phyloP scores from a whole-genome alignment of 1,140 invertebrate genomes.

The Monochamus saltuarius region DNA sequence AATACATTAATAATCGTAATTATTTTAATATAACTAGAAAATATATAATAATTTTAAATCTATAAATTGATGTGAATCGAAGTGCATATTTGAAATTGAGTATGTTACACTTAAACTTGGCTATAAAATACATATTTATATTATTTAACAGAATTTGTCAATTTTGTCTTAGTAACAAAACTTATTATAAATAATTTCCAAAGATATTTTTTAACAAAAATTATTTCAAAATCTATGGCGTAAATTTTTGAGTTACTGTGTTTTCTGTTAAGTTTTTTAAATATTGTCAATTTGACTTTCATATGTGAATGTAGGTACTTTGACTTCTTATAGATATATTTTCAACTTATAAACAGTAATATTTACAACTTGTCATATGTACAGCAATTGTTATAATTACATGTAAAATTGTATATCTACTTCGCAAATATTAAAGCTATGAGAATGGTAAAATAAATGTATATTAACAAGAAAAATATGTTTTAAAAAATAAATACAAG shows the following conservation, averaged over 20 bases:
- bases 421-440: constrained; percentile 13
- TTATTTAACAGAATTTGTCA: constrained; percentile 4
- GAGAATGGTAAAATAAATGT: too few relatives aligned
- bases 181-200: too few relatives aligned
- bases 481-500: too few relatives aligned
- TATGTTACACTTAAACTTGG: neutral
- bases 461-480: too few relatives aligned
- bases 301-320: constrained; percentile 29
- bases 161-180: too few relatives aligned
- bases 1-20: too few relatives aligned
- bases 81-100: neutral
- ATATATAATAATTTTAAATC: neutral
- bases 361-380: constrained; percentile 15
- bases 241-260: constrained; percentile 12
- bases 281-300: constrained; percentile 27
- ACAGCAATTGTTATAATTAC: neutral
- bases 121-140: neutral
- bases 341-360: constrained; percentile 17
- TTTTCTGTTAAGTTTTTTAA: constrained; percentile 13
- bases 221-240: too few relatives aligned
- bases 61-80: neutral
- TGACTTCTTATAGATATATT: constrained; percentile 25
- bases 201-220: too few relatives aligned
- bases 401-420: constrained; percentile 11
- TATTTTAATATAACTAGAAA: constrained; percentile 3